Base-by-base conservation (phyloP, 2,113 vertebrate species). In the Xyrauchen texanus region DNA sequence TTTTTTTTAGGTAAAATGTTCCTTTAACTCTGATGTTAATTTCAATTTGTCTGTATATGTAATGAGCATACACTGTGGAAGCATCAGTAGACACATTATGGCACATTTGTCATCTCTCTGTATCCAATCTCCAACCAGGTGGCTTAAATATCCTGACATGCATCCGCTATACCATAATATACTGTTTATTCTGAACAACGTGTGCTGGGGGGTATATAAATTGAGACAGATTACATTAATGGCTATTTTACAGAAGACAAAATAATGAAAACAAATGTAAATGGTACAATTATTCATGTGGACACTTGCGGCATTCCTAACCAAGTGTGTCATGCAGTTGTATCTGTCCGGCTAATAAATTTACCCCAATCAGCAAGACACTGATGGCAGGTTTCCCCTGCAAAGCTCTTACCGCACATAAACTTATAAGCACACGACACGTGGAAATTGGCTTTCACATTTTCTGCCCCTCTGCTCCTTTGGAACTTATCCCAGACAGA, bases 301-400 rank as follows among this genome's bases (percentile, higher is more conserved):
- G 58, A 83, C 65, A 77, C 65, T 52, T 12, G 80, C 80, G 78
- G 82, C 88, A 89, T 91, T 90, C 88, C 85, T 88, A 78, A 49
- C 80, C 83, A 82, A 86, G 86, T 84, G 64, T 13, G 85, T 90
- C 87, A 90, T 87, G 83, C 85, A 76, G 83, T 85, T 76, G 49
- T 89, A 86, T 89, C 91, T 90, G 66, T 74, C 82, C 81, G 76
- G 79, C 86, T 89, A 90, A 91, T 85, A 81, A 67, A 90, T 90
- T 89, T 78, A 67, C 81, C 80, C 79, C 21, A 57, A 79, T 76
- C 84, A 68, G 71, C 57, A 76, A 76, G 69, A 85, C 77, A 46
- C 69, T 76, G 82, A 68, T 80, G 68, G 81, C 77, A 61, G 77
- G 60, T 81, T 4, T 80, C 73, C 21, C 76, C 8, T 81, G 82